Evolutionary conservation across 2,888 invertebrate species (phyloP), one percentile per base, ranked within the genome.

Genomic region (Salticus scenicus): DNA sequence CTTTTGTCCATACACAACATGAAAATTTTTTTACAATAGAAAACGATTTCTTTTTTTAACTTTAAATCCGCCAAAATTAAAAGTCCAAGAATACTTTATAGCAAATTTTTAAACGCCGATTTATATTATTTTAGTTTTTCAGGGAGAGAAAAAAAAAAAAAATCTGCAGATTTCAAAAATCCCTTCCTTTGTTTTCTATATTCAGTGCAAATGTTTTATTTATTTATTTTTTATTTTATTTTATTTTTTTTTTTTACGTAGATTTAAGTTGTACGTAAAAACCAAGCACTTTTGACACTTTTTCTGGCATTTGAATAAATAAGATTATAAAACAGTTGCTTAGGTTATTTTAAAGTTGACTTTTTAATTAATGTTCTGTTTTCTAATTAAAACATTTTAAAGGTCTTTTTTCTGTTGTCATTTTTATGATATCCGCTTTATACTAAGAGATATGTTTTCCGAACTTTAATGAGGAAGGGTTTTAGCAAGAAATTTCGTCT

Each of bases 241-340:
- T 37, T 37, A 8, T 37, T 5, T 37, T 12, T 37, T 37, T 37
- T 12, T 37, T 5, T 8, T 8, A 37, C 12, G 12, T 37, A 37
- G 7, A 37, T 37, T 8, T 37, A 37, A 8, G 12, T 37, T 17
- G 7, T 17, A n/a, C 2, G 7, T 47, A 47, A 47, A 47, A 47
- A 47, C 2, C 47, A 2, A 17, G 47, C 10, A 17, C 10, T 12
- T 47, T 47, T 47, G 47, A 2, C 47, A 47, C 47, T 8, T 17
- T 47, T 47, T 47, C 17, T 47, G 47, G 7, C 47, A 47, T 5
- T 17, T 47, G 47, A 47, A 47, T 17, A 47, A n/a, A 47, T 47
- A 47, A 47, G 47, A 47, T 47, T 47, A 47, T 47, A 47, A 47
- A 47, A 17, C 47, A 47, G 47, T 47, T 17, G 47, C 47, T 47